A percentile compares a stretch with the other conserved stretches of the same genome.
phyloP scores from a whole-genome alignment of 2,113 vertebrate species.

The Zosterops japonicus region DNA sequence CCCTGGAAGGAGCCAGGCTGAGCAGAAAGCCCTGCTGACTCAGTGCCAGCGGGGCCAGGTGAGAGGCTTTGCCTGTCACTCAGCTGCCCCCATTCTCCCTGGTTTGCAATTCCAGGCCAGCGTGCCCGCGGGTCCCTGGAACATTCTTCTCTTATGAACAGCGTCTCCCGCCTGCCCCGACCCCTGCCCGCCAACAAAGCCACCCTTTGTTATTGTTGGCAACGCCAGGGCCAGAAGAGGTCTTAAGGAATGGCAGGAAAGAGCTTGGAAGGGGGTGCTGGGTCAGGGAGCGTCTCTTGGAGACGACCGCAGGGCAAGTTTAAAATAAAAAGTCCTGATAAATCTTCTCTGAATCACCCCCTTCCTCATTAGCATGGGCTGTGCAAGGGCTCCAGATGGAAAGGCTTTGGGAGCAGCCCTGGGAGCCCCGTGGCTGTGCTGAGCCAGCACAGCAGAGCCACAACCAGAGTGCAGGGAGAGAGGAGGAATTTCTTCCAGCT shows the following conservation, averaged over 20 bases:
- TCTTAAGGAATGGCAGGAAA: neutral
- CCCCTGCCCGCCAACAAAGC: neutral
- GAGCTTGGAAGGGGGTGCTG: neutral
- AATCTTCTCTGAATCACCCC: neutral
- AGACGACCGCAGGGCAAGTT: neutral
- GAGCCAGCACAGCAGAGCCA: neutral
- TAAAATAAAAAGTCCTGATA: neutral
- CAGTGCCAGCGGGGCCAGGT: neutral
- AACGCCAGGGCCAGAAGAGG: neutral
- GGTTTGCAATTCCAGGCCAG: neutral
- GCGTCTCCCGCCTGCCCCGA: neutral
- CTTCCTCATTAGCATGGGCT: neutral
- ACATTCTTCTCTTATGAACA: slow-evolving; percentile 7
- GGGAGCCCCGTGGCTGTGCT: accelerated
- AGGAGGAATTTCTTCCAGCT: neutral
- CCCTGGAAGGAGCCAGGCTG: neutral
- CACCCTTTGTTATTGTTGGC: slow-evolving; percentile 39
- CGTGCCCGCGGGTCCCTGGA: accelerated
- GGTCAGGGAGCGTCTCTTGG: neutral
- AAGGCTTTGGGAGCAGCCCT: neutral
- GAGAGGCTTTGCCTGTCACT: neutral
- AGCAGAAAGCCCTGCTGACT: neutral
- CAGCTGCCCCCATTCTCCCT: accelerated
- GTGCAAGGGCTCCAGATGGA: neutral
- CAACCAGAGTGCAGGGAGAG: accelerated